Percentiles rank a stretch among this genome's conserved stretches.
These are phyloP conservation scores for Brachymystax lenok DNA, from an alignment of 2,797 vertebrate species.

Conservation along the genomic window DNA sequence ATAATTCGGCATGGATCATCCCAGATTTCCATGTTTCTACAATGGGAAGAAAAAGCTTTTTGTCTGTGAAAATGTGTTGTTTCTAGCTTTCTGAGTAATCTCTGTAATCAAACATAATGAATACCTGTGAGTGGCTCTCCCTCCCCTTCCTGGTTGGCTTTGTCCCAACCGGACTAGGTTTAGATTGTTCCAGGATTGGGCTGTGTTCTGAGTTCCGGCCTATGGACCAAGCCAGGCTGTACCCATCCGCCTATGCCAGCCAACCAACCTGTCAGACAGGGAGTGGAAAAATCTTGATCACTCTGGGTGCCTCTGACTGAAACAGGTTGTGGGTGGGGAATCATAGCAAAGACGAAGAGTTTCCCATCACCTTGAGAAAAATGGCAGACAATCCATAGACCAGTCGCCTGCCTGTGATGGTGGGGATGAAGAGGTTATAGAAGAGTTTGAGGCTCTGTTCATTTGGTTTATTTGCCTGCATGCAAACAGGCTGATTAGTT, in stretches of 20 bases:
- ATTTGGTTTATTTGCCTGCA: conserved; percentile 12
- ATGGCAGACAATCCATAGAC: conserved; percentile 19
- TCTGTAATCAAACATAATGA: neutral
- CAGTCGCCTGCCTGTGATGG: conserved; percentile 8
- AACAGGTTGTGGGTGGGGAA: neutral
- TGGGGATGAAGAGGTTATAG: conserved; percentile 9
- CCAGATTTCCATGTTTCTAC: neutral
- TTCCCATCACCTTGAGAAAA: neutral
- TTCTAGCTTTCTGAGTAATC: neutral
- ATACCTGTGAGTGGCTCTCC: neutral
- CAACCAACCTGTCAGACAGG: neutral
- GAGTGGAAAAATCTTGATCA: neutral
- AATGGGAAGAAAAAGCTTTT: neutral
- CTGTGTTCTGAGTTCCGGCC: neutral
- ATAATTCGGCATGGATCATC: neutral
- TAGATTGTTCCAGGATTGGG: neutral
- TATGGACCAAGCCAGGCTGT: neutral
- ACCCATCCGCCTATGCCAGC: neutral
- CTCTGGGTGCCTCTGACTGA: neutral
- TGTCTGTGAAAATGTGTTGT: neutral
- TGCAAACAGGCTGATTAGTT: neutral
- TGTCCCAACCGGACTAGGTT: neutral
- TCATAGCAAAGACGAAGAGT: neutral
- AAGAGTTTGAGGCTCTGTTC: conserved; percentile 21
- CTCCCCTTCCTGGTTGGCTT: neutral